Percentiles rank a stretch among this genome's conserved stretches.
These are phyloP conservation scores for Gerosis bhagava DNA, from an alignment of 2,888 invertebrate genomes.

Conservation along the genomic window DNA sequence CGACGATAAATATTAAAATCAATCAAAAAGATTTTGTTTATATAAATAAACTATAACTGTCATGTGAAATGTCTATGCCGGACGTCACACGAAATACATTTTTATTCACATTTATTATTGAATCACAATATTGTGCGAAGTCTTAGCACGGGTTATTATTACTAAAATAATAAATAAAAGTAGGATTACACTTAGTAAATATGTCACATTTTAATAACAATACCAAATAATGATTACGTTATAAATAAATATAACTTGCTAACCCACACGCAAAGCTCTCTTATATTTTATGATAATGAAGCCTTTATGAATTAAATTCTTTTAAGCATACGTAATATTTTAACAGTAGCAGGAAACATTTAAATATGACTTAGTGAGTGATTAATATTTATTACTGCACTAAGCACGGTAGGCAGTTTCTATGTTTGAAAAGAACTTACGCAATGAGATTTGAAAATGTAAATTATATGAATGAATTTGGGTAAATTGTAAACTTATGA, in stretches of 20 bases:
- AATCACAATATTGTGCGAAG: too few species aligned
- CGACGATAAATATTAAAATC: too few species aligned
- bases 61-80: too few species aligned
- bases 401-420: slow-evolving; percentile 41
- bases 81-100: too few species aligned
- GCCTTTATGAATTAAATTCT: slow-evolving; percentile 59
- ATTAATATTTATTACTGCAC: slow-evolving; percentile 72
- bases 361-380: slow-evolving; percentile 65
- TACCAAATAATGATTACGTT: slow-evolving; percentile 32
- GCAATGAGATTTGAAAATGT: slow-evolving; percentile 41
- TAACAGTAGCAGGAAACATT: slow-evolving; percentile 75
- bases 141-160: too few species aligned
- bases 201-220: slow-evolving; percentile 33
- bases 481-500: slow-evolving; percentile 30
- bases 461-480: slow-evolving; percentile 50
- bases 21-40: too few species aligned
- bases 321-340: slow-evolving; percentile 54
- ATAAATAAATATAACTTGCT: slow-evolving; percentile 32
- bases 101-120: too few species aligned
- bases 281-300: slow-evolving; percentile 71
- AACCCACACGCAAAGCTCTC: slow-evolving; percentile 48
- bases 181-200: slow-evolving; percentile 24
- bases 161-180: slow-evolving; percentile 2
- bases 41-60: too few species aligned
- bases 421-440: slow-evolving; percentile 38